phyloP scores from a whole-genome alignment of 2,113 vertebrate genomes.

The Hydropotes inermis region DNA sequence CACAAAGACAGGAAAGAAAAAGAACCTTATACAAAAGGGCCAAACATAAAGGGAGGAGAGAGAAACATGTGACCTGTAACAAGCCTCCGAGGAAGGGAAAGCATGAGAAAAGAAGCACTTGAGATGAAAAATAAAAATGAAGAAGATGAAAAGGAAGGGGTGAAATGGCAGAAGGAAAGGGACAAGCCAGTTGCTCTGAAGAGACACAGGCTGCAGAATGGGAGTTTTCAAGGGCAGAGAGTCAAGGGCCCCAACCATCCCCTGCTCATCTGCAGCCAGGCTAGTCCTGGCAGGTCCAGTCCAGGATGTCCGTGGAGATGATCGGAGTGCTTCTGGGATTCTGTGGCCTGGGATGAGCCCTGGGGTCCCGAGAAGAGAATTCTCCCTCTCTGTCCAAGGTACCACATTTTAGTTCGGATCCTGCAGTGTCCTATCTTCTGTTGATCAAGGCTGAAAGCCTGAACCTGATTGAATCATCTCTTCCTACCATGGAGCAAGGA shows the following conservation, averaged over 20 bases:
- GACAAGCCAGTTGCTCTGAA: neutral
- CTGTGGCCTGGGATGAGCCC: neutral
- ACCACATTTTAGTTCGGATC: no score
- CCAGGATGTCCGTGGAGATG: neutral
- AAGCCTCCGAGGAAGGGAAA: constrained; percentile 13
- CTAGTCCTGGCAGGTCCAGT: neutral
- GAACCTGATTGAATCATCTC: neutral
- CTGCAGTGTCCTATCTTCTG: rapidly evolving
- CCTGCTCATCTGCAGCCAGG: neutral
- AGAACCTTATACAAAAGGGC: neutral
- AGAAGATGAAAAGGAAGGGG: constrained; percentile 44
- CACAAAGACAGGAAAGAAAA: constrained; percentile 60
- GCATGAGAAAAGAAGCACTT: neutral
- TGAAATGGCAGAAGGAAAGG: constrained; percentile 21
- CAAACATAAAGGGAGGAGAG: constrained; percentile 22
- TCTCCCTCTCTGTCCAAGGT: neutral
- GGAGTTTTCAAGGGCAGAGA: neutral
- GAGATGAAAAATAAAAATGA: constrained; percentile 54
- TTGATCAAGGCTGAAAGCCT: neutral
- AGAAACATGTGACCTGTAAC: neutral
- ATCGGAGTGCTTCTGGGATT: neutral
- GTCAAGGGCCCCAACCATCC: neutral
- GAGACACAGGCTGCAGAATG: neutral
- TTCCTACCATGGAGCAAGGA: rapidly evolving
- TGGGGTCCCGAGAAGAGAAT: rapidly evolving